These are phyloP conservation scores for Drosophila prosaltans DNA, from an alignment of 1,140 invertebrate genomes.

Conservation along the genomic window DNA sequence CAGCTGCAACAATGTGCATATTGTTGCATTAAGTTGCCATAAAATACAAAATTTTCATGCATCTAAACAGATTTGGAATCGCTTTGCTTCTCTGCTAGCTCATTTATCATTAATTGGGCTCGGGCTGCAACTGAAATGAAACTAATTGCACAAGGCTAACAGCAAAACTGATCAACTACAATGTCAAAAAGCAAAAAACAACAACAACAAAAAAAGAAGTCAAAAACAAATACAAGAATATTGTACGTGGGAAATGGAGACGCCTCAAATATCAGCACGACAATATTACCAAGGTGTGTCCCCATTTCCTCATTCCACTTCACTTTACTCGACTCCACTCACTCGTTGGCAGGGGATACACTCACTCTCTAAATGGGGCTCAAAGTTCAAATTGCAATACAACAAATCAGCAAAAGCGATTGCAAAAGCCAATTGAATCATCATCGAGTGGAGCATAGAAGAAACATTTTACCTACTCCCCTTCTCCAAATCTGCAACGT, in stretches of 20 bases:
- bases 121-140: slow-evolving; percentile 34
- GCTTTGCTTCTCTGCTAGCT: background rate
- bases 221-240: background rate
- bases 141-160: slow-evolving; percentile 44
- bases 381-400: slow-evolving; percentile 67
- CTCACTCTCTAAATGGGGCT: slow-evolving; percentile 32
- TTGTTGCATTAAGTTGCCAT: slow-evolving; percentile 59
- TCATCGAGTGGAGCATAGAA: slow-evolving; percentile 32
- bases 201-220: background rate
- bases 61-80: slow-evolving; percentile 1
- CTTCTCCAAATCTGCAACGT: too few relatives aligned
- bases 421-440: slow-evolving; percentile 69
- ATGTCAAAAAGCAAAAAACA: background rate
- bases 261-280: slow-evolving; percentile 68
- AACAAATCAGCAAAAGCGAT: slow-evolving; percentile 41
- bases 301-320: background rate
- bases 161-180: background rate
- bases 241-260: slow-evolving; percentile 71
- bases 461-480: slow-evolving; percentile 6
- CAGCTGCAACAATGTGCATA: slow-evolving; percentile 37
- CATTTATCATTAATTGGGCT: slow-evolving; percentile 41
- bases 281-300: slow-evolving; percentile 49
- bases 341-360: background rate
- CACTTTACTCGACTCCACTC: background rate
- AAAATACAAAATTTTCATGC: slow-evolving; percentile 41